phyloP scores from a whole-genome alignment of 2,797 vertebrate species.

The Periparus ater region DNA sequence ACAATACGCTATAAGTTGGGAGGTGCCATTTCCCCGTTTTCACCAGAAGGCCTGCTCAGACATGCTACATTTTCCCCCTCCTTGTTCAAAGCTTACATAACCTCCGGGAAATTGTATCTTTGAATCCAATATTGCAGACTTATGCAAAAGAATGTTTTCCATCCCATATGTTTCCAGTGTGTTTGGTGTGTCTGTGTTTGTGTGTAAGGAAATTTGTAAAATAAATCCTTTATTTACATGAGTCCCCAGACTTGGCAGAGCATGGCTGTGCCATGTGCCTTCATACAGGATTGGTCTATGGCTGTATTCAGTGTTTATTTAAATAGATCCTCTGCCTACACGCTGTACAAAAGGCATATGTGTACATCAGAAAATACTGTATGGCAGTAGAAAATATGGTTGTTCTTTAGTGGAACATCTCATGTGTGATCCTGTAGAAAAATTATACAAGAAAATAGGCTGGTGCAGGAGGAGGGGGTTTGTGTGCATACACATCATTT shows the following conservation, averaged over 20 bases:
- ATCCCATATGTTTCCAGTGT: slow-evolving; percentile 41
- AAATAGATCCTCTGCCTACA: background rate
- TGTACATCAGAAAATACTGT: background rate
- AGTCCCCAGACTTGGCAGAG: slow-evolving; percentile 16
- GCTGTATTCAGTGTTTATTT: background rate
- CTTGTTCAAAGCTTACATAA: slow-evolving; percentile 30
- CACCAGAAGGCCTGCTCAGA: slow-evolving; percentile 50
- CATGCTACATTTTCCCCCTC: background rate
- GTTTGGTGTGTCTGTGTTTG: slow-evolving; percentile 3
- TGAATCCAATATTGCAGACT: slow-evolving; percentile 40
- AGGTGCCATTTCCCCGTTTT: slow-evolving; percentile 54
- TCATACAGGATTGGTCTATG: background rate
- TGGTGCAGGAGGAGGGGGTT: background rate
- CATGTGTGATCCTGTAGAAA: background rate
- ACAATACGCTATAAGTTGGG: slow-evolving; percentile 53
- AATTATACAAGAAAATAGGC: background rate
- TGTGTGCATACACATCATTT: background rate
- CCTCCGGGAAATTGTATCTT: slow-evolving; percentile 44
- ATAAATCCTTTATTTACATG: slow-evolving; percentile 50
- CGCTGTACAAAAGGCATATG: background rate
- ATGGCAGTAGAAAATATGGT: background rate
- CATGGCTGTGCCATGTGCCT: background rate
- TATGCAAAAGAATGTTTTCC: slow-evolving; percentile 46
- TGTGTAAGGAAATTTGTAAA: slow-evolving; percentile 51
- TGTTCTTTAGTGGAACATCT: background rate